These are phyloP conservation scores for Rallus limicola DNA, from an alignment of 2,113 vertebrate species.

Conservation along the genomic window DNA sequence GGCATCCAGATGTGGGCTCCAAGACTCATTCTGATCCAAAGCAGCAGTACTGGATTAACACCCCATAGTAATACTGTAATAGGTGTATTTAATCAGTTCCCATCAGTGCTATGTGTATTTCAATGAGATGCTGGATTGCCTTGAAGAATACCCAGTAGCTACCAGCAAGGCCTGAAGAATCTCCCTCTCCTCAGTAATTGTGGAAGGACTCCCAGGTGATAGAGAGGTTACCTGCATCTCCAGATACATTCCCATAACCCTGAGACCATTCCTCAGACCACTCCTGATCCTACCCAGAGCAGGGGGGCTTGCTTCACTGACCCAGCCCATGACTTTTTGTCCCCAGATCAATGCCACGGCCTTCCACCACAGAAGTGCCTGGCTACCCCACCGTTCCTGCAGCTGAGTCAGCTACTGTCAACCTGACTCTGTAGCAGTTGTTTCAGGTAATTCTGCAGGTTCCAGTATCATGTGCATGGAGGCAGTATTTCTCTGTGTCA, in stretches of 20 bases:
- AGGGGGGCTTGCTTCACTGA: not conserved
- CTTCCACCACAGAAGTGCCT: not conserved
- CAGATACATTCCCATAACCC: accelerated
- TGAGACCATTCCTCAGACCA: not conserved
- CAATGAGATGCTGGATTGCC: not conserved
- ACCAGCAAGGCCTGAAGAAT: not conserved
- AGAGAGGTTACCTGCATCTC: not conserved
- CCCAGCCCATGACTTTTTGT: not conserved
- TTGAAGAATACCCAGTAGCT: not conserved
- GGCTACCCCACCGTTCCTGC: not conserved
- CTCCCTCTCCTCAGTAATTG: not conserved
- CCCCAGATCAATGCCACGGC: not conserved
- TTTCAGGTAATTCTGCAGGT: not conserved
- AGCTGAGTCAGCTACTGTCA: not conserved
- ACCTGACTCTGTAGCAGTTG: not conserved
- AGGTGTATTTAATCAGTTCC: not conserved
- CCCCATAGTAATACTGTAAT: not conserved
- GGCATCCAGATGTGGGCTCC: not conserved
- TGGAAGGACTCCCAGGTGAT: not conserved
- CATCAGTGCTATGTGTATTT: not conserved
- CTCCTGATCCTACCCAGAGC: not conserved
- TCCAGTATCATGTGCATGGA: not conserved
- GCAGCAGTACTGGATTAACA: not conserved
- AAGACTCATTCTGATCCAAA: not conserved
- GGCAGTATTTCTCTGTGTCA: not conserved